A percentile compares a stretch with the other conserved stretches of the same genome.
Conservation (phyloP, 2,888 invertebrate species). For the Drosophila aldrichi region DNA sequence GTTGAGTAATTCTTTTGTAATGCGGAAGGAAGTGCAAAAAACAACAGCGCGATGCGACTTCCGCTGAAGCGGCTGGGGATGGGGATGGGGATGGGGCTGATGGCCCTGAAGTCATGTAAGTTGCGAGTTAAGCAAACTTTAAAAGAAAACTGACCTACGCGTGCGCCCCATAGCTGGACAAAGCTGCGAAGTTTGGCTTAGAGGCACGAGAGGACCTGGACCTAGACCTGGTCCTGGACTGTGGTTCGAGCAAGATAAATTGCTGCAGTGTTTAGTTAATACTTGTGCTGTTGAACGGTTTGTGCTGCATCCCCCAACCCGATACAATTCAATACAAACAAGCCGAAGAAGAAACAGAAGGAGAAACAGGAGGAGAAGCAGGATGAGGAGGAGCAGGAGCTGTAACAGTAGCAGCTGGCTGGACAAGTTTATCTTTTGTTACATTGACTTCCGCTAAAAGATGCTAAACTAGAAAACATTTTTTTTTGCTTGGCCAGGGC, state of each 20-base stretch:
- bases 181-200: slow-evolving; percentile 23
- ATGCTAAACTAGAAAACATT: slow-evolving; percentile 74
- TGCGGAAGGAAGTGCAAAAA: slow-evolving; percentile 75
- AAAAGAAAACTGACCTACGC: slow-evolving; percentile 74
- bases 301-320: slow-evolving; percentile 15
- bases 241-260: slow-evolving; percentile 66
- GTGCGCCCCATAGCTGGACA: slow-evolving; percentile 36
- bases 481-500: slow-evolving; percentile 50
- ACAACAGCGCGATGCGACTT: slow-evolving; percentile 68
- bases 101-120: slow-evolving; percentile 19
- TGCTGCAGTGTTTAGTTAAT: slow-evolving; percentile 81
- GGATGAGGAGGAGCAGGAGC: too few species aligned
- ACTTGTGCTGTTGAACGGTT: slow-evolving; percentile 53
- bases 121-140: slow-evolving; percentile 65
- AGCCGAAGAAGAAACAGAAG: slow-evolving; percentile 36
- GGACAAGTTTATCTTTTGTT: slow-evolving; percentile 81
- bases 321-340: slow-evolving; percentile 49
- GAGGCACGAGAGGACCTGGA: slow-evolving; percentile 3
- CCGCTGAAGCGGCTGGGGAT: slow-evolving; percentile 26
- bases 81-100: neutral
- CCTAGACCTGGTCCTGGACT: neutral
- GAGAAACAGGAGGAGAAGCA: neutral
- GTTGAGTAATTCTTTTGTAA: slow-evolving; percentile 80
- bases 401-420: slow-evolving; percentile 67
- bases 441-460: slow-evolving; percentile 80